Base-by-base conservation (phyloP, 2,797 vertebrate genomes). In the Notoglanidium macrostoma region DNA sequence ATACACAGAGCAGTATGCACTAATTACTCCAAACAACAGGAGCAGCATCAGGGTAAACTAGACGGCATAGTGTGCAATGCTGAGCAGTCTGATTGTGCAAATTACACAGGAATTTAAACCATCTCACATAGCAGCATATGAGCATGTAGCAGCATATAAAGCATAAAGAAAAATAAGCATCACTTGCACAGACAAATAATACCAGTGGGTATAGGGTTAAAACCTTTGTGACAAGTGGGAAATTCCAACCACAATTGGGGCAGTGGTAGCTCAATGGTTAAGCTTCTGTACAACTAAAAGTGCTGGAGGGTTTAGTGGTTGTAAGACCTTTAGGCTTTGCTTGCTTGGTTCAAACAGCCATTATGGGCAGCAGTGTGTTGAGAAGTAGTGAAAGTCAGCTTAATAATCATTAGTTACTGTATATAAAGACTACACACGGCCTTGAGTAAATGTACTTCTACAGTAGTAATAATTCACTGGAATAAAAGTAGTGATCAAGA, bases 21-120 rank as follows among this genome's bases (percentile, higher is more conserved):
- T 81, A 63, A 81, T 81, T 81, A 46, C 57, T 81, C 14, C 2
- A 61, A 44, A 44, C 32, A 79, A 57, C 76, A 57, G 76, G 32
- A 40, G 76, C 54, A 78, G 9, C 19, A 78, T 57, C 15, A 57
- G 51, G 54, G 57, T 57, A 57, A 78, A 35, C 29, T 12, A 57
- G 74, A 78, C 0, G 17, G 51, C 17, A 79, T 79, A 57, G 23
- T 23, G 32, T 79, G 29, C 54, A 79, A 35, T 59, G 21, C 35
- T 63, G 57, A 44, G 78, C 78, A 81, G 57, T 1, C 21, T n/a
- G 23, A n/a, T 5, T 61, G 9, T 44, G 55, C 77, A 79, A 5
- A 59, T 79, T 61, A 32, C n/a, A 35, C 76, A 78, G 1, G 3
- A 32, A 5, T 32, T 78, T 35, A 57, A 55, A 35, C n/a, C 8